Base-by-base conservation (phyloP, 2,797 vertebrate species). In the Spinus pinus region DNA sequence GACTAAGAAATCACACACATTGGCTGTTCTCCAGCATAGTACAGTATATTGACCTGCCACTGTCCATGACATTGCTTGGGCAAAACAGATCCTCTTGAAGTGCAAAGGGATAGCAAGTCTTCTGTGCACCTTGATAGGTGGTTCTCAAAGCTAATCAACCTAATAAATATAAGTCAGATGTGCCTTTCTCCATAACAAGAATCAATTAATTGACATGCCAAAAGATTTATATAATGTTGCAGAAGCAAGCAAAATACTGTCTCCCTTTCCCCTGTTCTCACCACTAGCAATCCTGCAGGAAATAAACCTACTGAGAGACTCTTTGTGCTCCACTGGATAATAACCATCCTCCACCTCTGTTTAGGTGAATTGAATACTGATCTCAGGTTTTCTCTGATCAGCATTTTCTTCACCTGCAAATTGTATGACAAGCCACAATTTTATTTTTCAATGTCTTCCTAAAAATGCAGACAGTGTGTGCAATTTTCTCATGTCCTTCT, bases 1-100 rank as follows among this genome's bases (percentile, higher is more conserved):
- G 22, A 57, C 42, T 27, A 12, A 2, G 7, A 35, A 35, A 35
- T 30, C n/a, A 35, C 6, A 25, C 9, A 14, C 0, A 0, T 0
- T 12, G 31, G 10, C 33, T 51, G 11, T 18, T 19, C 54, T 16
- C 11, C 77, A 51, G n/a, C 4, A 13, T 7, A 7, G 8, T 3
- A 15, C 31, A 53, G 21, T 6, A 7, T 6, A 39, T 6, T 6
- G 18, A 21, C 20, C 27, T 44, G 28, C n/a, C 39, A 31, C 37
- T 10, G 2, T 6, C 27, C 41, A 11, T 4, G 5, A 14, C 24
- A 4, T 3, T 14, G 20, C 35, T 33, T 7, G 28, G 17, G 30
- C 14, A 60, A 41, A 75, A 67, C 11, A 33, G 30, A 47, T 12
- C 27, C 17, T 86, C 27, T 15, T 1, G 18, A 33, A 14, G 14